A percentile compares a stretch with the other conserved stretches of the same genome.
These are phyloP conservation scores for Petrophora chlorosata DNA, from an alignment of 2,888 invertebrate species.

Conservation along the genomic window DNA sequence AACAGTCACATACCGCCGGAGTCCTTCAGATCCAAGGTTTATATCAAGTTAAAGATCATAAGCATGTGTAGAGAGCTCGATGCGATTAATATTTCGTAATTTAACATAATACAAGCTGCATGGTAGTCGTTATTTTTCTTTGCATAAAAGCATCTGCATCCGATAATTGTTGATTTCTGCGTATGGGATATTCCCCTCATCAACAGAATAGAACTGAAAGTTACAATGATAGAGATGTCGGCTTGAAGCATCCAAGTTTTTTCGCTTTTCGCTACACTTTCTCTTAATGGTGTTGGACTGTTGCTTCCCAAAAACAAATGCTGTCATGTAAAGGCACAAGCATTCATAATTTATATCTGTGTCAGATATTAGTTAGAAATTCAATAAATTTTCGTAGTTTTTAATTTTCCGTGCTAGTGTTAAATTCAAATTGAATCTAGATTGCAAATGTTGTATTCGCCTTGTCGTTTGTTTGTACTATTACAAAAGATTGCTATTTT, in stretches of 20 bases:
- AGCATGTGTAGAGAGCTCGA: slow-evolving; percentile 79
- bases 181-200: slow-evolving; percentile 6
- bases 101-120: slow-evolving; percentile 59
- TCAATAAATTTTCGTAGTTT: slow-evolving; percentile 12
- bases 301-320: slow-evolving; percentile 38
- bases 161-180: slow-evolving; percentile 4
- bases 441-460: slow-evolving; percentile 10
- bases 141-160: slow-evolving; percentile 27
- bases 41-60: slow-evolving; percentile 83
- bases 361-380: neutral
- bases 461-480: slow-evolving; percentile 21
- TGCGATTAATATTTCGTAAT: slow-evolving; percentile 49
- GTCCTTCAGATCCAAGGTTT: slow-evolving; percentile 96
- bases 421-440: neutral
- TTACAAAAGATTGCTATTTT: slow-evolving; percentile 30
- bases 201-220: neutral
- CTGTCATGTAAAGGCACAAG: neutral
- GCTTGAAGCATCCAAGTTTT: slow-evolving; percentile 36
- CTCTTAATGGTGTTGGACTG: slow-evolving; percentile 64
- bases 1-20: slow-evolving; percentile 97
- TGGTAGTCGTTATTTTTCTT: slow-evolving; percentile 49
- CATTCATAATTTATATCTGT: neutral
- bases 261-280: slow-evolving; percentile 55
- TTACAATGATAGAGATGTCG: neutral
- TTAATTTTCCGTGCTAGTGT: slow-evolving; percentile 20